A percentile compares a stretch with the other conserved stretches of the same genome.
phyloP scores from a whole-genome alignment of 2,888 invertebrate species.

The Dicyrtoma fusca region DNA sequence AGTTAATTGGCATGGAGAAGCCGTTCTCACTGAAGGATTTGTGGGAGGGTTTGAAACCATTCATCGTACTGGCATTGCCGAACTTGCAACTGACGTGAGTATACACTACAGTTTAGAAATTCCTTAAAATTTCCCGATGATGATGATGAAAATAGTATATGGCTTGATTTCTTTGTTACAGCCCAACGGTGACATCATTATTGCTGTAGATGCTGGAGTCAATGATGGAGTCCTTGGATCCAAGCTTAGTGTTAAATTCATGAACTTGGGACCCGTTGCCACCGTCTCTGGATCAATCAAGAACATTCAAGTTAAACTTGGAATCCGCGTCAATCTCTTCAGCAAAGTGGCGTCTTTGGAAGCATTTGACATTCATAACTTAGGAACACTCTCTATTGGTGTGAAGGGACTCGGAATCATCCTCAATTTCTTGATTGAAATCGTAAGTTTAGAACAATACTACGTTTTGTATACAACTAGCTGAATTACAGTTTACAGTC shows the following conservation, averaged over 20 bases:
- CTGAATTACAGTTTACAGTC: no score
- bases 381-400: constrained; percentile 46
- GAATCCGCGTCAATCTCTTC: constrained; percentile 24
- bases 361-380: constrained; percentile 46
- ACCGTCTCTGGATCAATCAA: constrained; percentile 40
- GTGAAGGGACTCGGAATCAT: constrained; percentile 49
- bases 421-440: constrained; percentile 50
- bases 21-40: constrained; percentile 43
- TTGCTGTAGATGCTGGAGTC: constrained; percentile 43
- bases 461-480: no score
- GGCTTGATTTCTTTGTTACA: neutral
- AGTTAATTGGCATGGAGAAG: constrained; percentile 55
- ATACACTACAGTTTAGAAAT: no score
- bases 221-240: constrained; percentile 40
- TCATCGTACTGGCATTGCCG: constrained; percentile 47
- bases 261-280: constrained; percentile 45
- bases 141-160: neutral
- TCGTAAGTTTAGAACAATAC: constrained; percentile 36
- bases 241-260: constrained; percentile 42
- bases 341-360: constrained; percentile 32
- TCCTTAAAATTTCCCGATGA: neutral
- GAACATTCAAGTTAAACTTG: constrained; percentile 35
- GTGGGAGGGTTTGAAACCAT: constrained; percentile 53
- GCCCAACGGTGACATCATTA: constrained; percentile 43
- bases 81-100: constrained; percentile 18